phyloP scores from a whole-genome alignment of 2,888 invertebrate genomes.

The Drosophila leonis region DNA sequence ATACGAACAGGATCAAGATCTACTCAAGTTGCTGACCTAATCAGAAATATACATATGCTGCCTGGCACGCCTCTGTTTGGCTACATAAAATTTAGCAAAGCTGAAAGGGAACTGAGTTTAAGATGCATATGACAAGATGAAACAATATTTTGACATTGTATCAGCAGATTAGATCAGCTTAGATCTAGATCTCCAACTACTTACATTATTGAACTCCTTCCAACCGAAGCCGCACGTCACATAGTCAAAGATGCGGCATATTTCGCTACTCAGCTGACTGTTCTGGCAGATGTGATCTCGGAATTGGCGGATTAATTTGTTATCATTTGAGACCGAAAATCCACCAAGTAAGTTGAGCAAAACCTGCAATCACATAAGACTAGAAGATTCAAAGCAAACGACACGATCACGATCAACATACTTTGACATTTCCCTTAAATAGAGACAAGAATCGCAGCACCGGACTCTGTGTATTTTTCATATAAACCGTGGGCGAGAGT shows the following conservation, averaged over 20 bases:
- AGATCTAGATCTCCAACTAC: neutral
- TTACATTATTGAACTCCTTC: slow-evolving; percentile 46
- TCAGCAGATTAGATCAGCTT: too few relatives aligned
- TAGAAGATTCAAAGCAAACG: neutral
- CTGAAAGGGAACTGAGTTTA: too few relatives aligned
- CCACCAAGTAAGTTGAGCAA: slow-evolving; percentile 54
- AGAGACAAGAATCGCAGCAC: slow-evolving; percentile 40
- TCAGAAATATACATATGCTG: too few relatives aligned
- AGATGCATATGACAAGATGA: too few relatives aligned
- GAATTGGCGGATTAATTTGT: slow-evolving; percentile 43
- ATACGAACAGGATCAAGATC: too few relatives aligned
- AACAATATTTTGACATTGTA: too few relatives aligned
- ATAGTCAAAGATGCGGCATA: slow-evolving; percentile 54
- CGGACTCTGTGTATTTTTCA: slow-evolving; percentile 40
- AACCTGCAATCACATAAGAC: slow-evolving; percentile 14
- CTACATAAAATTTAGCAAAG: too few relatives aligned
- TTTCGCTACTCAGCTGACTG: neutral
- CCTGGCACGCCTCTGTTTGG: too few relatives aligned
- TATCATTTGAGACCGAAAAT: slow-evolving; percentile 30
- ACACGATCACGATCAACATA: slow-evolving; percentile 22
- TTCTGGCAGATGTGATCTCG: slow-evolving; percentile 38
- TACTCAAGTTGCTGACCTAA: too few relatives aligned
- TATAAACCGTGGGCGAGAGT: slow-evolving; percentile 56
- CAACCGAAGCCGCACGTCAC: slow-evolving; percentile 62
- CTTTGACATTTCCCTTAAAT: slow-evolving; percentile 33